Evolutionary conservation across 2,888 invertebrate species (phyloP), one percentile per base, ranked within the genome.

Genomic region (Polydrusus pterygomalis): DNA sequence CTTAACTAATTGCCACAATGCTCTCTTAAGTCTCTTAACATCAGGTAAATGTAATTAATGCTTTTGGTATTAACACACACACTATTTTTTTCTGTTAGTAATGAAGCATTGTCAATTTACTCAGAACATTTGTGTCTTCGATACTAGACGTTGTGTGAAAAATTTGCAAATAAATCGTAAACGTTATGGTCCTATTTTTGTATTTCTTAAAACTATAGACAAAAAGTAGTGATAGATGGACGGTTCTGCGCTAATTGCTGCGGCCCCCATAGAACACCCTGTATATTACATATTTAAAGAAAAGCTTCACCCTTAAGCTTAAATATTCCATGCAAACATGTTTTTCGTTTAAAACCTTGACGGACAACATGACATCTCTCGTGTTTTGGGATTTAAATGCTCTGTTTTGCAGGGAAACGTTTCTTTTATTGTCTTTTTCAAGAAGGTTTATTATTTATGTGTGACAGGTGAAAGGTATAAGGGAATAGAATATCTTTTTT

Each of bases 391-490:
- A 77, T 72, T 72, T 77, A 73, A 73, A 72, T 47, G 65, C 69
- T 63, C 58, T 60, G 70, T 72, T 76, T 69, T 69, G 68, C 76
- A 76, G 63, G 67, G 62, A 76, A 76, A 56, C 68, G 67, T 63
- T 73, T 64, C 64, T 68, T 49, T 72, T 64, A 72, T 75, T 75
- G 47, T 62, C 70, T 45, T 67, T 45, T 58, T 40, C 38, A 47
- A 56, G 64, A 58, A 43, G 70, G 70, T 71, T 75, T 75, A 75
- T 71, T 75, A 75, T 75, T 75, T 75, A 75, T 75, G 71, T 51
- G 58, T 70, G 75, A 71, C 75, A 75, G 75, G 75, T 67, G 71
- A 75, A 71, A 75, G 70, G 70, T 70, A 65, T 62, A 67, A 45
- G 34, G 68, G 47, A 54, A 74, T 30, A 60, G 65, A 74, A 74